These are phyloP conservation scores for Chitala chitala DNA, from an alignment of 2,113 vertebrate species.

Conservation along the genomic window DNA sequence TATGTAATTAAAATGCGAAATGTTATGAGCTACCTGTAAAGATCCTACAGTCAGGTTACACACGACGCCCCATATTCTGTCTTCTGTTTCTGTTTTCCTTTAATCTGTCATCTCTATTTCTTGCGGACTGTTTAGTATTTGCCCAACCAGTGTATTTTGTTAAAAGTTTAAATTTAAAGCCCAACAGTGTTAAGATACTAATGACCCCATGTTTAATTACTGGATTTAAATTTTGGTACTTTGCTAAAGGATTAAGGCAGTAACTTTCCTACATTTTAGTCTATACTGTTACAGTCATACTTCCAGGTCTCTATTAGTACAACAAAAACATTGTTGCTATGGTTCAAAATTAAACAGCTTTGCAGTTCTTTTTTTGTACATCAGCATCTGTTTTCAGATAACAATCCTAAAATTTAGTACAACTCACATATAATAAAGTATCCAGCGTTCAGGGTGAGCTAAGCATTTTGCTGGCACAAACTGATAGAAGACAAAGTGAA, in stretches of 20 bases:
- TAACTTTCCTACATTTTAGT: not conserved
- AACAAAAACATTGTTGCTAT: not conserved
- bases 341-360: not conserved
- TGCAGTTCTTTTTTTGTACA: not conserved
- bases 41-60: no score
- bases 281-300: not conserved
- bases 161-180: not conserved
- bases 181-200: not conserved
- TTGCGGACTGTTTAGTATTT: no score
- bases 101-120: not conserved
- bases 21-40: no score
- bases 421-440: not conserved
- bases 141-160: no score
- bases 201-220: not conserved
- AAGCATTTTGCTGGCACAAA: not conserved
- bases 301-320: not conserved
- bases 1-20: no score
- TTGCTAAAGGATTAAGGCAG: not conserved
- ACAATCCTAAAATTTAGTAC: not conserved
- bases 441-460: not conserved
- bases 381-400: not conserved
- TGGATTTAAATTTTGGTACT: not conserved
- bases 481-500: not conserved
- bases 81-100: no score
- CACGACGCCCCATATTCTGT: no score